Base-by-base conservation (phyloP, 2,113 vertebrate species). In the Sprattus sprattus region DNA sequence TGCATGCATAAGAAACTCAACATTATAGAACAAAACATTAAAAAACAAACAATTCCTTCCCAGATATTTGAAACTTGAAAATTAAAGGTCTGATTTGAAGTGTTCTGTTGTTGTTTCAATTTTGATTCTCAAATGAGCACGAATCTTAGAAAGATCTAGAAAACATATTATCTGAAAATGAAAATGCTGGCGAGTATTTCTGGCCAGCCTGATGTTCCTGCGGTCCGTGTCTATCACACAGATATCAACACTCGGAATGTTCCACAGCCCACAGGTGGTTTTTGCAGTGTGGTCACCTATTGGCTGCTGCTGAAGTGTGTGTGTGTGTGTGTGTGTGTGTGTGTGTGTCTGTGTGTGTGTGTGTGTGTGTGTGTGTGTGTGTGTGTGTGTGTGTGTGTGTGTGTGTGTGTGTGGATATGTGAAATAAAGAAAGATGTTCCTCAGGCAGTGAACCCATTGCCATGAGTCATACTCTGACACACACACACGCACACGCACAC, bases 301-400 rank as follows among this genome's bases (percentile, higher is more conserved):
- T 25, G 64, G 10, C n/a, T 9, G 64, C 64, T 25, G n/a, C n/a
- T 28, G n/a, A 28, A 46, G 81, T 49, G 2, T 28, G 10, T 10
- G 10, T 25, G 8, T 3, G 25, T 67, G n/a, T 22, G 25, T 28
- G 7, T 10, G n/a, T 64, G 60, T 25, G 7, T 25, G 22, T 88
- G 7, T 25, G n/a, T 25, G 8, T 60, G 54, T n/a, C 4, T 22
- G 54, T 84, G 75, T 18, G 39, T 86, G 86, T 88, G 80, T 90
- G 86, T 82, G 83, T 87, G 84, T 83, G 32, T 83, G 39, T 81
- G 86, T 86, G 16, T 18, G 16, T 18, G 3, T 54, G 52, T n/a
- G 20, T 1, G 2, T 39, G 2, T 82, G 83, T 15, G 50, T 88
- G 80, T 90, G 86, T 82, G 83, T 87, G 84, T 83, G 32, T 83